Percentiles rank a stretch among this genome's conserved stretches.
Conservation (phyloP, 2,888 invertebrate genomes). For the Vandiemenella viatica region DNA sequence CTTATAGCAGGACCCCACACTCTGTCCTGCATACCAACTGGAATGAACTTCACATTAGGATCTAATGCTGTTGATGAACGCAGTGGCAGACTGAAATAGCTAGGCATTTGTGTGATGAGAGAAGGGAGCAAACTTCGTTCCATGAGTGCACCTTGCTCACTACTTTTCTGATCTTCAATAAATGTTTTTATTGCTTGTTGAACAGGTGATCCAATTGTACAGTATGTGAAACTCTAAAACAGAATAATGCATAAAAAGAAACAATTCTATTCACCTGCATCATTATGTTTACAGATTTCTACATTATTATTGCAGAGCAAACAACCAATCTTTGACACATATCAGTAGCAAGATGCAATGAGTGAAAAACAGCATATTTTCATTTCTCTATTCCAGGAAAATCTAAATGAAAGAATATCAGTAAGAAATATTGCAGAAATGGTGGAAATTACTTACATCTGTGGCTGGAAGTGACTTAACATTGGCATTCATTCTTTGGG, state of each 20-base stretch:
- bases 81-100: conserved; percentile 32
- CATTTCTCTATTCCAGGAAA: too few relatives aligned
- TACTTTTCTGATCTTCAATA: too few relatives aligned
- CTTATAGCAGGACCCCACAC: conserved; percentile 36
- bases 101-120: conserved; percentile 28
- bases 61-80: conserved; percentile 31
- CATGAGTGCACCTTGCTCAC: neutral
- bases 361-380: neutral
- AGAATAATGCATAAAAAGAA: too few relatives aligned
- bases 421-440: too few relatives aligned
- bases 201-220: conserved; percentile 18
- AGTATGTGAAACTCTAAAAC: conserved; percentile 18
- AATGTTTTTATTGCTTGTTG: too few relatives aligned
- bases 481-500: conserved; percentile 34
- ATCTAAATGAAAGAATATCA: too few relatives aligned
- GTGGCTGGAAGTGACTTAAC: conserved; percentile 39
- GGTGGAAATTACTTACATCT: conserved; percentile 32
- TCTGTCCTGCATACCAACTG: conserved; percentile 37
- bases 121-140: conserved; percentile 19
- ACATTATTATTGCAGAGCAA: neutral
- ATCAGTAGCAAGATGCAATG: neutral
- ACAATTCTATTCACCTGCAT: neutral
- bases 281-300: neutral
- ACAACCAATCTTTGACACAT: too few relatives aligned
- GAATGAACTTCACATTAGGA: conserved; percentile 37